Evolutionary conservation across 2,113 vertebrate genomes (phyloP).

Genomic region (Oryzias celebensis): DNA sequence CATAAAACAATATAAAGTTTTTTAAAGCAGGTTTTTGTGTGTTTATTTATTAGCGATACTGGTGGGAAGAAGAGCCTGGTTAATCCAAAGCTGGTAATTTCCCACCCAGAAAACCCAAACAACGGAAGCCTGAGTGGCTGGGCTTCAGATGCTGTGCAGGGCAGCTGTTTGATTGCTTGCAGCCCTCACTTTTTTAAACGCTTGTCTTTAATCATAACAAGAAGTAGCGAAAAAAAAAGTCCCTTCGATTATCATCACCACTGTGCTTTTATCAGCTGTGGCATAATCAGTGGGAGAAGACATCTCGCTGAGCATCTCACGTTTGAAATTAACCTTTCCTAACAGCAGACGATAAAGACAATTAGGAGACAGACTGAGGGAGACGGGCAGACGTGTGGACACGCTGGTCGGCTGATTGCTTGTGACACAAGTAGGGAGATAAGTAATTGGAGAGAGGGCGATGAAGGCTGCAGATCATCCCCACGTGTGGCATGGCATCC

Average conservation of each 20-base stretch:
- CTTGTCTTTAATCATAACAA: slow-evolving; percentile 8
- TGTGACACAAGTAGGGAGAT: slow-evolving; percentile 42
- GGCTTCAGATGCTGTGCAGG: slow-evolving; percentile 1
- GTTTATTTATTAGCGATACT: background rate
- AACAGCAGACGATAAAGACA: slow-evolving; percentile 9
- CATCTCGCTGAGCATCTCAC: slow-evolving; percentile 8
- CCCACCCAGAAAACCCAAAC: background rate
- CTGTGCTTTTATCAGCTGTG: slow-evolving; percentile 20
- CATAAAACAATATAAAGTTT: too few species aligned
- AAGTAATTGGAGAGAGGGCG: slow-evolving; percentile 28
- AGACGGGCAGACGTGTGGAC: slow-evolving; percentile 14
- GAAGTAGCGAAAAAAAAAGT: slow-evolving; percentile 25
- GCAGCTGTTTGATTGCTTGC: slow-evolving; percentile 36
- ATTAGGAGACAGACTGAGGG: background rate
- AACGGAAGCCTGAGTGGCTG: slow-evolving; percentile 5
- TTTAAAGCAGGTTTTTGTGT: too few species aligned
- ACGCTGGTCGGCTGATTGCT: slow-evolving; percentile 34
- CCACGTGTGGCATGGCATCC: slow-evolving; percentile 37
- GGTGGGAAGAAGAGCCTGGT: background rate
- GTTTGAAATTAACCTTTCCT: slow-evolving; percentile 15
- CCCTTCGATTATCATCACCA: slow-evolving; percentile 31
- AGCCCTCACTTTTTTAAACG: slow-evolving; percentile 18
- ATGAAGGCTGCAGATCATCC: slow-evolving; percentile 43
- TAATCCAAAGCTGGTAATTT: slow-evolving; percentile 6
- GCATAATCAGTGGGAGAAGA: slow-evolving; percentile 21